Evolutionary conservation across 2,888 invertebrate genomes (phyloP).

Genomic region (Lycaena phlaeas): DNA sequence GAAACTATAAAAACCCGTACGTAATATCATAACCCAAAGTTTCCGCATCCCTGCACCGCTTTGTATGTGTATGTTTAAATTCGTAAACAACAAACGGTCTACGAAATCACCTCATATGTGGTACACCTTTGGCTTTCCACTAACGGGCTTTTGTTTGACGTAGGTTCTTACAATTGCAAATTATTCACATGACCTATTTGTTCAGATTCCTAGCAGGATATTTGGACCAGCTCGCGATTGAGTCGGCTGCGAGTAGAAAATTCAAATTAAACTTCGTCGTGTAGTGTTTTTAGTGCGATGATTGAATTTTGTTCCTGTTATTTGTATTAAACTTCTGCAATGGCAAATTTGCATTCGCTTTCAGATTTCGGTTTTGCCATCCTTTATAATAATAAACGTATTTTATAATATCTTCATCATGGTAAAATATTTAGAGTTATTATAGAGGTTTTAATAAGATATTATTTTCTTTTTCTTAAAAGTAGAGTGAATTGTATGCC

Average conservation of each 20-base stretch:
- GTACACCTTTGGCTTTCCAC: constrained; percentile 13
- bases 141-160: constrained; percentile 15
- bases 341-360: not conserved
- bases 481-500: too few species aligned
- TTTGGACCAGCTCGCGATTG: constrained; percentile 4
- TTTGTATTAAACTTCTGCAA: not conserved
- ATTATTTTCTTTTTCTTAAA: too few species aligned
- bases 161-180: constrained; percentile 12
- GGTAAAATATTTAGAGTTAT: too few species aligned
- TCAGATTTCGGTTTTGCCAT: too few species aligned
- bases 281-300: not conserved
- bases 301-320: not conserved
- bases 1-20: constrained; percentile 7
- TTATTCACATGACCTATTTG: constrained; percentile 17
- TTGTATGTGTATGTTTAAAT: constrained; percentile 1
- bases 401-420: too few species aligned
- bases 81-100: constrained; percentile 4
- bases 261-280: constrained; percentile 5
- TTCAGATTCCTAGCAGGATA: constrained; percentile 9
- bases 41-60: constrained; percentile 1
- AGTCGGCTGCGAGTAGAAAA: not conserved
- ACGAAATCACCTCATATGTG: constrained; percentile 12
- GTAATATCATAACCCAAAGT: constrained; percentile 7
- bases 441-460: too few species aligned
- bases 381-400: too few species aligned